Evolutionary conservation across 2,888 invertebrate genomes (phyloP), one percentile per base, ranked within the genome.

Genomic region (Erannis defoliaria): DNA sequence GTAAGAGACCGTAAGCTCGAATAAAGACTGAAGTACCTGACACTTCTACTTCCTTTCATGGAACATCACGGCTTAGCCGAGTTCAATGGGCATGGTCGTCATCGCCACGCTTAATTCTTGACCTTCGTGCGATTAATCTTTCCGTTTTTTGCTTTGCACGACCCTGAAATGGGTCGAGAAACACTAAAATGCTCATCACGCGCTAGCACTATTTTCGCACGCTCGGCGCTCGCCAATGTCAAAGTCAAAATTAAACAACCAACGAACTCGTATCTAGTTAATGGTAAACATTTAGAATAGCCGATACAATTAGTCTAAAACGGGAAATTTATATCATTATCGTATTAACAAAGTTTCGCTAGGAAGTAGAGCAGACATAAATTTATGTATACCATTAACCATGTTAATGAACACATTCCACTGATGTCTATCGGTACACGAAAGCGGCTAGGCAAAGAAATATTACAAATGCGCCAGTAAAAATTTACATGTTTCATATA

Each of bases 101-200:
- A 35, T 38, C 18, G 42, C 42, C 56, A 57, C 48, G 37, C 29
- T 46, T 6, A 70, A 66, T 66, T 71, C 67, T 76, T 76, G 76
- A 81, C 77, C 77, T 74, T 68, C 40, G 58, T 56, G 49, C 55
- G 67, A 68, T 66, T 61, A 73, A 73, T 76, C 74, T 72, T 72
- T 68, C 61, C 58, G 66, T 70, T 77, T 73, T 74, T 68, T 75
- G 77, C 61, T 71, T 77, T 68, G 74, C 71, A 75, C 73, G 75
- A 68, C 75, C 77, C 70, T 76, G 76, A 76, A 71, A 63, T 64
- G 64, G 60, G 63, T 62, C 62, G 53, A 45, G 54, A 55, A 58
- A 59, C 60, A 61, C 66, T 75, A 71, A 74, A 72, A 74, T 72
- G 73, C 35, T n/a, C 50, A 37, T 56, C 64, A 57, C 45, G 37